phyloP scores from a whole-genome alignment of 2,888 invertebrate species.

The Epicampocera succincta region DNA sequence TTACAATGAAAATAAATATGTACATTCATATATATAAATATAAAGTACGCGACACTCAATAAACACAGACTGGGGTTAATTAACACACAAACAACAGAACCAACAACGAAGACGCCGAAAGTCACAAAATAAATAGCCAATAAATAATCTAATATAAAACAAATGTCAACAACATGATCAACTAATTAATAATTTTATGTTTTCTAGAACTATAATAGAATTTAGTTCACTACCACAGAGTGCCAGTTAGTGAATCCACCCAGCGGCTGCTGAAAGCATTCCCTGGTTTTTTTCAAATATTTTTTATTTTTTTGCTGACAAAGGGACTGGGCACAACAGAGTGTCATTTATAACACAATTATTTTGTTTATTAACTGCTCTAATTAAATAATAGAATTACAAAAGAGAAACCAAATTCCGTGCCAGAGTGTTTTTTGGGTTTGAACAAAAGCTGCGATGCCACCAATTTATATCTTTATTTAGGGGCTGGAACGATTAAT shows the following conservation, averaged over 20 bases:
- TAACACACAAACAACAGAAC: conserved; percentile 23
- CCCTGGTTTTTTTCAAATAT: not conserved
- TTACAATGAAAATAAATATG: conserved; percentile 41
- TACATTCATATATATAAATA: too few relatives aligned
- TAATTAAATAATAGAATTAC: conserved; percentile 69
- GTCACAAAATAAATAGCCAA: conserved; percentile 33
- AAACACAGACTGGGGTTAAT: conserved; percentile 43
- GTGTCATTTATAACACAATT: conserved; percentile 49
- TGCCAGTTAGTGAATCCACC: not conserved
- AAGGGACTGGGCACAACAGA: conserved; percentile 9
- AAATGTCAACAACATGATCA: conserved; percentile 55
- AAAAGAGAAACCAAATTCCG: conserved; percentile 7
- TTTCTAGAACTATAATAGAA: conserved; percentile 18
- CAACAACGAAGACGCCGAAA: conserved; percentile 21
- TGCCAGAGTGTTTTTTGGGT: not conserved
- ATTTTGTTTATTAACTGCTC: conserved; percentile 46
- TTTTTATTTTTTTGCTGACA: too few relatives aligned
- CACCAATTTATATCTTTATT: too few relatives aligned
- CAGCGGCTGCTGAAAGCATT: not conserved
- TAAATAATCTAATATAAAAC: conserved; percentile 40
- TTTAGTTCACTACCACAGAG: not conserved
- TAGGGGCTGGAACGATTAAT: too few relatives aligned
- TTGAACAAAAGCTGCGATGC: not conserved
- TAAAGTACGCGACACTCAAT: conserved; percentile 18
- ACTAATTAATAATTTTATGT: conserved; percentile 45